These are phyloP conservation scores for Bacillus rossius DNA, from an alignment of 1,140 invertebrate genomes.

Conservation along the genomic window DNA sequence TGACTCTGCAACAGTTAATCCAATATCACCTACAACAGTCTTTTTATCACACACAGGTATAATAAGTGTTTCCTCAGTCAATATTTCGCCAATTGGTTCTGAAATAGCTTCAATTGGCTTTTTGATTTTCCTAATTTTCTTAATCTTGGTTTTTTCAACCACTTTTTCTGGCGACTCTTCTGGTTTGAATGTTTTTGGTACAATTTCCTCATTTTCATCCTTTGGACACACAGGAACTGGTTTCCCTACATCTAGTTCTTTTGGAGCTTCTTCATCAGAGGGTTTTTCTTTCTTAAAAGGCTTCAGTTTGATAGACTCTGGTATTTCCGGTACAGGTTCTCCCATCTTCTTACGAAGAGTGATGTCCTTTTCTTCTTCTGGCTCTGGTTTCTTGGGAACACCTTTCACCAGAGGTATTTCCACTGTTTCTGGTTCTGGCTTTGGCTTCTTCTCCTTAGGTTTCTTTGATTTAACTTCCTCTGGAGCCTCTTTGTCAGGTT, in stretches of 20 bases:
- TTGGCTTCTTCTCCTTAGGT: background rate
- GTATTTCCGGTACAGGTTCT: slow-evolving; percentile 10
- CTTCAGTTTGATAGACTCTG: slow-evolving; percentile 11
- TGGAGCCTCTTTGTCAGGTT: slow-evolving; percentile 3
- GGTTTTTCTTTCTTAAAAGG: slow-evolving; percentile 10
- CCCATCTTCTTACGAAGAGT: slow-evolving; percentile 24
- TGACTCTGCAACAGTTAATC: slow-evolving; percentile 26
- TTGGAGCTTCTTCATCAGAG: slow-evolving; percentile 6
- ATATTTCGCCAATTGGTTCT: too few species aligned
- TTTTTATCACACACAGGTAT: slow-evolving; percentile 22
- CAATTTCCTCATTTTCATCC: slow-evolving; percentile 18
- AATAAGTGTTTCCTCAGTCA: background rate
- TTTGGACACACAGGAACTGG: too few species aligned
- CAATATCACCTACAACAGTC: slow-evolving; percentile 23
- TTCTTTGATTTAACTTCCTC: background rate
- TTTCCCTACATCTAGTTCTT: slow-evolving; percentile 25
- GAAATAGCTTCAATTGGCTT: slow-evolving; percentile 18
- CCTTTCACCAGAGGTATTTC: slow-evolving; percentile 43
- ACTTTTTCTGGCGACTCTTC: slow-evolving; percentile 5
- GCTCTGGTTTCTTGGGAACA: slow-evolving; percentile 45
- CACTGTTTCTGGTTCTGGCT: slow-evolving; percentile 5
- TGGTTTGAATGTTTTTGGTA: background rate
- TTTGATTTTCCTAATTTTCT: slow-evolving; percentile 17
- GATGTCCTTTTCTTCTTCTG: slow-evolving; percentile 46
- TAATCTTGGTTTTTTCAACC: slow-evolving; percentile 31